Conservation (phyloP, 2,797 vertebrate species). For the Hippoglossus hippoglossus region DNA sequence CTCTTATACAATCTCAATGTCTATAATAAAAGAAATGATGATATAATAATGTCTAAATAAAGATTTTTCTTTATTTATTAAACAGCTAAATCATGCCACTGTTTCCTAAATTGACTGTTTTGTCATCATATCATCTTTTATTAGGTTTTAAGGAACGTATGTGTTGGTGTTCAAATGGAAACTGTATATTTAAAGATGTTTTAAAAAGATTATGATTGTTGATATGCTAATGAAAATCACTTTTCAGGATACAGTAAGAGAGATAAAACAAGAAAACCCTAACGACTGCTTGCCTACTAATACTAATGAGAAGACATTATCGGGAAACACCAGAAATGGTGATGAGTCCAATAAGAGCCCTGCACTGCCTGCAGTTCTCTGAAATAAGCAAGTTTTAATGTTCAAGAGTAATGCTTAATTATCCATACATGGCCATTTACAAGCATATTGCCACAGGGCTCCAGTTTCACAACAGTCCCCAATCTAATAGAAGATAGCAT, state of each 20-base stretch:
- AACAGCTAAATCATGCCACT: too few species aligned
- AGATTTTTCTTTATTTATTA: too few species aligned
- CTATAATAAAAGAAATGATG: too few species aligned
- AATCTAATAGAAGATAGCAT: constrained; percentile 94
- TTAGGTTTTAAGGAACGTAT: too few species aligned
- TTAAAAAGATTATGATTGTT: constrained; percentile 23
- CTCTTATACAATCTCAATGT: too few species aligned
- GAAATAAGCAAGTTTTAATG: constrained; percentile 90
- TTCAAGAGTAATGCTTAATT: constrained; percentile 90
- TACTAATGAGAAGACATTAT: constrained; percentile 72
- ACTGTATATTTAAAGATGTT: constrained; percentile 14
- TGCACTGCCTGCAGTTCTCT: constrained; percentile 79
- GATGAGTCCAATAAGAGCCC: constrained; percentile 73
- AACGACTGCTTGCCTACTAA: constrained; percentile 55
- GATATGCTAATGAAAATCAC: constrained; percentile 29
- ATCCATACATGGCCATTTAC: constrained; percentile 92
- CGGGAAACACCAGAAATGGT: constrained; percentile 61
- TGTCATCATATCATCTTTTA: too few species aligned
- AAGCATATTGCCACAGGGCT: constrained; percentile 92
- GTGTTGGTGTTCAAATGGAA: too few species aligned
- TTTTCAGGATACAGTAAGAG: constrained; percentile 53
- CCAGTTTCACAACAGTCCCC: constrained; percentile 84
- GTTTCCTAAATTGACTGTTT: too few species aligned
- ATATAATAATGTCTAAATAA: too few species aligned
- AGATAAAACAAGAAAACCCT: constrained; percentile 53